Evolutionary conservation across 2,888 invertebrate genomes (phyloP).

Genomic region (Andrena chrysosceles): DNA sequence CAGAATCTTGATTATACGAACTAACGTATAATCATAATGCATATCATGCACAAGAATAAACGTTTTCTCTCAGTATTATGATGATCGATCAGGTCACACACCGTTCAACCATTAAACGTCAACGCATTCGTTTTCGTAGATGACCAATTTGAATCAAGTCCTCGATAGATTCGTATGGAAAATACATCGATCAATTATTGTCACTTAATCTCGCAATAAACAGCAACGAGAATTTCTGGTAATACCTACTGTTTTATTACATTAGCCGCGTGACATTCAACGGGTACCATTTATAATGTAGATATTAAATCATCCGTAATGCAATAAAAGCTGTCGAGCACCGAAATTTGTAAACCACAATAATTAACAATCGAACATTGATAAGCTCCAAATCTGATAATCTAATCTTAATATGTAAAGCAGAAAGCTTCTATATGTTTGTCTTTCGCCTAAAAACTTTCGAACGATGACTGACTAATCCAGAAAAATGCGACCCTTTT

Average conservation of each 20-base stretch:
- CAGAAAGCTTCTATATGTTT: no score
- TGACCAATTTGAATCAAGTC: neutral
- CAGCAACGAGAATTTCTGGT: neutral
- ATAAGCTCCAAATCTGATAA: neutral
- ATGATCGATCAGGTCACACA: no score
- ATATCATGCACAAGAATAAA: no score
- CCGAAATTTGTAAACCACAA: neutral
- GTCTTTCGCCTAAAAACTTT: no score
- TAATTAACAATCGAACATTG: neutral
- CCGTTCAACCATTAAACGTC: no score
- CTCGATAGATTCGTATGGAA: neutral
- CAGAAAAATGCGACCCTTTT: no score
- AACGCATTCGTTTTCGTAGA: no score
- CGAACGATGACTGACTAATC: no score
- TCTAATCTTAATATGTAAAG: no score
- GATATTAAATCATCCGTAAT: neutral
- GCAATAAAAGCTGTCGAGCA: neutral
- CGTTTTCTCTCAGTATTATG: no score
- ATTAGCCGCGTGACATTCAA: neutral
- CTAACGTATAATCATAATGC: no score
- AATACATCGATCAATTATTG: constrained; percentile 5
- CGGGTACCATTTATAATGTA: neutral
- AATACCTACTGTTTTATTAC: neutral
- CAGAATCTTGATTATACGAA: no score
- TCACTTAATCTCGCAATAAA: neutral